Percentiles rank a stretch among this genome's conserved stretches.
These are phyloP conservation scores for Rhabdophis nuchalis DNA, from an alignment of 2,797 vertebrate genomes.

Conservation along the genomic window DNA sequence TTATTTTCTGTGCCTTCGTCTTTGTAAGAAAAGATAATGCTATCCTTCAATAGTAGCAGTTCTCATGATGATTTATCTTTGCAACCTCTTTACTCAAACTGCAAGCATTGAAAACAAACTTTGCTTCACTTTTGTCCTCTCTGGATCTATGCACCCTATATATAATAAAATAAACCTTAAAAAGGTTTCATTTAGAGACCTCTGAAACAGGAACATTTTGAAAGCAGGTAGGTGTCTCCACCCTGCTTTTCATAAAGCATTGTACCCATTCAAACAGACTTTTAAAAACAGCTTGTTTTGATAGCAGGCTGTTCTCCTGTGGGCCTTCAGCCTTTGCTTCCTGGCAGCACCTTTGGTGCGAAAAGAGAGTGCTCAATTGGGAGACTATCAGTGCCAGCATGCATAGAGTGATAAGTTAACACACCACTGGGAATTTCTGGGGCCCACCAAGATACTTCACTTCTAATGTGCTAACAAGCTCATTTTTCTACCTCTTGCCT, in stretches of 20 bases:
- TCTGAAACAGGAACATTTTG: constrained; percentile 74
- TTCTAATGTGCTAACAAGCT: constrained; percentile 98
- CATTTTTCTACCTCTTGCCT: constrained; percentile 85
- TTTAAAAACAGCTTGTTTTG: constrained; percentile 82
- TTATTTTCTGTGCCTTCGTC: constrained; percentile 27
- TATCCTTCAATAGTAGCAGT: constrained; percentile 36
- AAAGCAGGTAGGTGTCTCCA: constrained; percentile 77
- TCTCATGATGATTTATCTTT: constrained; percentile 26
- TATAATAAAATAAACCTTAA: constrained; percentile 71
- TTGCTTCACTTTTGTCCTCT: constrained; percentile 67
- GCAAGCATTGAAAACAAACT: constrained; percentile 57
- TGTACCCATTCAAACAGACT: constrained; percentile 79
- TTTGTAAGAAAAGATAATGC: constrained; percentile 42
- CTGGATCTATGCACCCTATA: constrained; percentile 67
- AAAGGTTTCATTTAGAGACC: constrained; percentile 73
- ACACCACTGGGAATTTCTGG: constrained; percentile 84
- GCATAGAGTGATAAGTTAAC: constrained; percentile 86
- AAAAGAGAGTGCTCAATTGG: constrained; percentile 84
- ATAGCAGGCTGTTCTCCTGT: constrained; percentile 79
- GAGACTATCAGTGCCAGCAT: constrained; percentile 85
- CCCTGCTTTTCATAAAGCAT: constrained; percentile 75
- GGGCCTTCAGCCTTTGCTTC: constrained; percentile 78
- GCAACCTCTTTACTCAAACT: constrained; percentile 11
- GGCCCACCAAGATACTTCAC: constrained; percentile 83
- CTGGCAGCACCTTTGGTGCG: constrained; percentile 78